Evolutionary conservation across 2,113 vertebrate genomes (phyloP).

Genomic region (Phylloscopus trochilus): DNA sequence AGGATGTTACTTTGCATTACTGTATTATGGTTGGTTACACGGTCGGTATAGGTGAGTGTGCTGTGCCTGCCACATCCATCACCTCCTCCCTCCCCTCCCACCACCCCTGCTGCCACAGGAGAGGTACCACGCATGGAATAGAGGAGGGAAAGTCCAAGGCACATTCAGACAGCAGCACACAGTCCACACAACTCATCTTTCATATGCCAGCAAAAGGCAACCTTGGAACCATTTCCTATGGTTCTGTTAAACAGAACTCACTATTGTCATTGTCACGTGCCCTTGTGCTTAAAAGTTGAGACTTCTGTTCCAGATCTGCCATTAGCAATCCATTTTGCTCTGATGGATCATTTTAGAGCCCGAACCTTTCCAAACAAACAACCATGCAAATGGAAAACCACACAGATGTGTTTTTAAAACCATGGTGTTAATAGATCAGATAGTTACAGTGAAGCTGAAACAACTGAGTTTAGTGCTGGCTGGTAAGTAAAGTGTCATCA

Average conservation of each 20-base stretch:
- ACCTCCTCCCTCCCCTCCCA: neutral
- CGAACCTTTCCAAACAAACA: neutral
- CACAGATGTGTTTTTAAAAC: neutral
- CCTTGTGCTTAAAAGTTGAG: neutral
- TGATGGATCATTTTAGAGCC: neutral
- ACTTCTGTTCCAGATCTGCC: neutral
- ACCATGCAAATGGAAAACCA: neutral
- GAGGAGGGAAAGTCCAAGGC: neutral
- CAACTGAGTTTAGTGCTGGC: neutral
- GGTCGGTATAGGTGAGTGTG: fast-evolving
- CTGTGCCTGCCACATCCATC: neutral
- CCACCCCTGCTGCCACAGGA: neutral
- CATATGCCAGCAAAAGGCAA: neutral
- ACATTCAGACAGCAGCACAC: neutral
- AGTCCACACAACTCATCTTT: neutral
- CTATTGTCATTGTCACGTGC: fast-evolving
- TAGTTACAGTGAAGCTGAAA: neutral
- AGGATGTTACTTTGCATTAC: neutral
- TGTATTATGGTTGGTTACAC: neutral
- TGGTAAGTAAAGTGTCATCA: neutral
- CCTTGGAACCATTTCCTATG: neutral
- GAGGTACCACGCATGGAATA: fast-evolving
- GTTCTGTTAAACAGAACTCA: neutral
- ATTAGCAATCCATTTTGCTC: neutral
- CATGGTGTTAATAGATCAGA: neutral